Conservation (phyloP, 1,140 invertebrate genomes). For the Drosophila suzukii region DNA sequence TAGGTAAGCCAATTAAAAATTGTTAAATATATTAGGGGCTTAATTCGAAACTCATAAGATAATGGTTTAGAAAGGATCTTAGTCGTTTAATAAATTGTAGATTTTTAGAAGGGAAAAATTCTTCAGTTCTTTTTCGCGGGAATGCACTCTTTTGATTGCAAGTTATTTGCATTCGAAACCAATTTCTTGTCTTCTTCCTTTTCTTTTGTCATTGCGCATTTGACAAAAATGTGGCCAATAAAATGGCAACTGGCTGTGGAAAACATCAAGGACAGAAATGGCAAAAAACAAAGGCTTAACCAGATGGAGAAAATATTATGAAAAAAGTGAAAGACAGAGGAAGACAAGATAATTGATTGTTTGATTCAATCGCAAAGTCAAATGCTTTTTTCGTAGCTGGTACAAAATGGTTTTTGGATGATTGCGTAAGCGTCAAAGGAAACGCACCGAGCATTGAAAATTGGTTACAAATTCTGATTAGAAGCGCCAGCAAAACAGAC, state of each 20-base stretch:
- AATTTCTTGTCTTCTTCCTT: conserved; percentile 7
- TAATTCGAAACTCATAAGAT: too few species aligned
- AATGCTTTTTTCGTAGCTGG: conserved; percentile 57
- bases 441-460: conserved; percentile 72
- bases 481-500: conserved; percentile 67
- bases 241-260: conserved; percentile 55
- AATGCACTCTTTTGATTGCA: conserved; percentile 23
- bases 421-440: conserved; percentile 78
- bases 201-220: conserved; percentile 38
- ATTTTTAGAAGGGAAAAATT: neutral
- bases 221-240: conserved; percentile 71
- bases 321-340: conserved; percentile 26
- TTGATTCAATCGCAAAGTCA: conserved; percentile 81
- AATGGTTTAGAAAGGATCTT: too few species aligned
- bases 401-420: conserved; percentile 48
- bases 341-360: conserved; percentile 82
- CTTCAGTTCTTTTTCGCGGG: neutral
- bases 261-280: conserved; percentile 17
- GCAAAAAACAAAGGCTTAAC: conserved; percentile 19
- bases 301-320: conserved; percentile 22
- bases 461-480: conserved; percentile 82
- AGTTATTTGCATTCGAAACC: conserved; percentile 35
- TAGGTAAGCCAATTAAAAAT: too few species aligned
- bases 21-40: too few species aligned
- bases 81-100: too few species aligned